Evolutionary conservation across 2,888 invertebrate species (phyloP).

Genomic region (Synanthedon formicaeformis): DNA sequence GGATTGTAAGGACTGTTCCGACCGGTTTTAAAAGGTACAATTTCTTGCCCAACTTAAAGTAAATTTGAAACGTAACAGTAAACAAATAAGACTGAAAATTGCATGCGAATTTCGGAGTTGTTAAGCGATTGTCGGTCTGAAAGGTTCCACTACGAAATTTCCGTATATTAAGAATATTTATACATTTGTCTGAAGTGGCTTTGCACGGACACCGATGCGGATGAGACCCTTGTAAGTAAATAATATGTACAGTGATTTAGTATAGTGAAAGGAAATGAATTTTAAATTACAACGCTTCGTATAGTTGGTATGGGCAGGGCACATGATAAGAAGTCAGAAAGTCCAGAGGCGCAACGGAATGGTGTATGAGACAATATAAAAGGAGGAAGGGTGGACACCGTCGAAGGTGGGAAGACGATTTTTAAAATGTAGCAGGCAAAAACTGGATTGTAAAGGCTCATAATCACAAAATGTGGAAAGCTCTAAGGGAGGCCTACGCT

Average conservation of each 20-base stretch:
- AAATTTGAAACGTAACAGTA: constrained; percentile 7
- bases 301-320: too few species aligned
- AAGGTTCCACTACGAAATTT: constrained; percentile 35
- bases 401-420: too few species aligned
- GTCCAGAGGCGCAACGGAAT: too few species aligned
- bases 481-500: too few species aligned
- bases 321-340: too few species aligned
- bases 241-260: constrained; percentile 64
- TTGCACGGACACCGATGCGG: constrained; percentile 43
- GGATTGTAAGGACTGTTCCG: constrained; percentile 53
- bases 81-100: constrained; percentile 10
- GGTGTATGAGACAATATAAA: too few species aligned
- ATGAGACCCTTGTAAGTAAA: constrained; percentile 52
- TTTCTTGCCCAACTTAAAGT: not conserved
- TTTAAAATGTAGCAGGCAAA: too few species aligned
- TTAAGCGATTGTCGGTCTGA: constrained; percentile 4
- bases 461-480: too few species aligned
- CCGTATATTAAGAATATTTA: constrained; percentile 66
- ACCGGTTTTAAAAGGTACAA: not conserved
- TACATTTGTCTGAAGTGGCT: constrained; percentile 53
- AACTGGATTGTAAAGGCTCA: too few species aligned
- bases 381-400: too few species aligned
- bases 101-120: constrained; percentile 2
- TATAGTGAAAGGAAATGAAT: constrained; percentile 21
- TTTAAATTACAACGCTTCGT: too few species aligned